Conservation (phyloP, 92 coral and sea anemone genomes). For the Palythoa grandiflora region DNA sequence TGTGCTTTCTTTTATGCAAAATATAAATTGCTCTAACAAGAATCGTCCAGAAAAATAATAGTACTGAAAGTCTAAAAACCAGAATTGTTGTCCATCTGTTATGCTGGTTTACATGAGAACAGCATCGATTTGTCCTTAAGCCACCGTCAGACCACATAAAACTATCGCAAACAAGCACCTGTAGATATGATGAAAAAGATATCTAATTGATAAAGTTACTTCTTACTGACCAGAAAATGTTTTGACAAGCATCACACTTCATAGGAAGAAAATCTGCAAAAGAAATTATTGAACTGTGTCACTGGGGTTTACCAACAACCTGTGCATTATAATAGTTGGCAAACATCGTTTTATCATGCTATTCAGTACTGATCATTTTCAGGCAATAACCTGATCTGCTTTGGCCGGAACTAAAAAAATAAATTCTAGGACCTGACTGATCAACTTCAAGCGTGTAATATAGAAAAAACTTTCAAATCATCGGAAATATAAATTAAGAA, state of each 20-base stretch:
- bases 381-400: neutral
- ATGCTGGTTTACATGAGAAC: no score
- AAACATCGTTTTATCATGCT: neutral
- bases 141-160: no score
- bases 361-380: neutral
- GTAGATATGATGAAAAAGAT: neutral
- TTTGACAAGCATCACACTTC: slow-evolving; percentile 93
- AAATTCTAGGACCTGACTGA: neutral
- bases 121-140: no score
- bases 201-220: neutral
- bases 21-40: no score
- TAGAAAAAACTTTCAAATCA: neutral
- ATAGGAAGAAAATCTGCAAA: slow-evolving; percentile 90
- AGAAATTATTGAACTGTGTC: neutral
- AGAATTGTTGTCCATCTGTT: no score
- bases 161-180: neutral
- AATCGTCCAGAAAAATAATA: no score
- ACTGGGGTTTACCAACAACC: neutral
- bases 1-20: no score
- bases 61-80: no score
- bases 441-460: neutral
- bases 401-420: neutral
- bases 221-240: slow-evolving; percentile 79
- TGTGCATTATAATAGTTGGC: neutral
- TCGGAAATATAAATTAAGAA: neutral